These are phyloP conservation scores for Phaethornis superciliosus DNA, from an alignment of 2,113 vertebrate genomes.

Conservation along the genomic window DNA sequence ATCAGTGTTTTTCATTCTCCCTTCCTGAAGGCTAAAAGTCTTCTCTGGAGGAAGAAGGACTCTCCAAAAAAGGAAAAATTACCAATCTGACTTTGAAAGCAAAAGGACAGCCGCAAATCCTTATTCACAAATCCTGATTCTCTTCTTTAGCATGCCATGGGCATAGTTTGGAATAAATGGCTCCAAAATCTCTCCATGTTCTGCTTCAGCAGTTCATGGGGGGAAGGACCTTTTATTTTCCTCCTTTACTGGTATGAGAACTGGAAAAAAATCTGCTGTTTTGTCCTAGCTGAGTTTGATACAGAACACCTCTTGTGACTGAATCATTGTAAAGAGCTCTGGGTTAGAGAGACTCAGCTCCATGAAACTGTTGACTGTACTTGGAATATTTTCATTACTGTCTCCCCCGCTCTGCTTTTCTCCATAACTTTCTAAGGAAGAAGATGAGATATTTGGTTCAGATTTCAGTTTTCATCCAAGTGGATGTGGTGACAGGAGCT, in stretches of 20 bases:
- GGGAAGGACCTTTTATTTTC: not conserved
- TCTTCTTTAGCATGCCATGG: not conserved
- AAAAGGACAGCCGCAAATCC: not conserved
- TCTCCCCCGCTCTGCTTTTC: not conserved
- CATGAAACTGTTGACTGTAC: not conserved
- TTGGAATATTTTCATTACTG: not conserved
- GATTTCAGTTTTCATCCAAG: not conserved
- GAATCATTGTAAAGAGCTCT: not conserved
- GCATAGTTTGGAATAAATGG: not conserved
- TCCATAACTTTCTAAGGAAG: not conserved
- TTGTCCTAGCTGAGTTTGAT: not conserved
- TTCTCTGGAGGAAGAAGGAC: not conserved
- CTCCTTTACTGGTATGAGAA: not conserved
- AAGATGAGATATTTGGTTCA: not conserved
- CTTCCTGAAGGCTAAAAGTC: not conserved
- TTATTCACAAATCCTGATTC: not conserved
- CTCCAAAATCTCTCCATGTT: not conserved
- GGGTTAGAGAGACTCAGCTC: not conserved
- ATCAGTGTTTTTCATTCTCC: not conserved
- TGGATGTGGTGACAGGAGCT: not conserved
- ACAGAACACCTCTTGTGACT: not conserved
- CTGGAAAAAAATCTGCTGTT: not conserved
- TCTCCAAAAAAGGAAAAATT: not conserved
- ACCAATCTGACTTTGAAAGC: not conserved
- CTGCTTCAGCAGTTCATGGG: not conserved